A percentile compares a stretch with the other conserved stretches of the same genome.
phyloP scores from a whole-genome alignment of 2,113 vertebrate genomes.

The cattle (Bos taurus) region ARS-UCD2.0 NC_037336.1:79879501-79880000 shows the following conservation, averaged over 20 bases:
- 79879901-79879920: neutral
- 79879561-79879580: neutral
- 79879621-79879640: neutral
- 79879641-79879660: neutral
- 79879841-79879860: neutral
- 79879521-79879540: neutral
- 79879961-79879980: neutral
- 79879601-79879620: neutral
- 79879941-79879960: neutral
- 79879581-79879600: fast-evolving
- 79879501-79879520: neutral
- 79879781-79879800: neutral
- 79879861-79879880: neutral
- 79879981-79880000: neutral
- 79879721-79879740: neutral
- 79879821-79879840: neutral
- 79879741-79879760: neutral
- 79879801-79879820: neutral
- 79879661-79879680: neutral
- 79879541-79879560: neutral
- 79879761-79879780: neutral
- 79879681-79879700: neutral
- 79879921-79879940: neutral
- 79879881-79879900: neutral
- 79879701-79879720: neutral